phyloP scores from a whole-genome alignment of 2,113 vertebrate genomes.

The Corydoras sp. region DNA sequence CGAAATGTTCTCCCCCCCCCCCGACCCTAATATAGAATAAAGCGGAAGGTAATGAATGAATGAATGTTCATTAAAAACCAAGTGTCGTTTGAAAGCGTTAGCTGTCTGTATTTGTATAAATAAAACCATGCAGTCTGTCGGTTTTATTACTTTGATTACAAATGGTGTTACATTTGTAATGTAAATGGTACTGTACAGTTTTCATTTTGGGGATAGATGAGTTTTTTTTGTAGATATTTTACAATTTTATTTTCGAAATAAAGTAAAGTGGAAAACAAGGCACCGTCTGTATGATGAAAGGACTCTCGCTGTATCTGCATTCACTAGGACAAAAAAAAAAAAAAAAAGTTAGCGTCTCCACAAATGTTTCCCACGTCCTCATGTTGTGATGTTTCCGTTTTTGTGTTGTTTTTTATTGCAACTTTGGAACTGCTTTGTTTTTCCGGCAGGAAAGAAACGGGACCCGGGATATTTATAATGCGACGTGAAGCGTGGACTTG shows the following conservation, averaged over 20 bases:
- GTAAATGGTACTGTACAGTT: slow-evolving; percentile 99
- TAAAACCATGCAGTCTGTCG: slow-evolving; percentile 68
- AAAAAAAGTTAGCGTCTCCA: slow-evolving; percentile 51
- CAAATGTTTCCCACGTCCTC: slow-evolving; percentile 71
- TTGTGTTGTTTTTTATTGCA: slow-evolving; percentile 63
- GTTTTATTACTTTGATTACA: slow-evolving; percentile 51
- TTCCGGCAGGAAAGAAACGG: slow-evolving; percentile 78
- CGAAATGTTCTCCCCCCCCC: too few relatives aligned
- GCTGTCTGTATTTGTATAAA: slow-evolving; percentile 87
- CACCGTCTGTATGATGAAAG: too few relatives aligned
- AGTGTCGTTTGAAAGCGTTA: slow-evolving; percentile 68
- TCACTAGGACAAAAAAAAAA: slow-evolving; percentile 45
- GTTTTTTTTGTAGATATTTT: slow-evolving; percentile 87
- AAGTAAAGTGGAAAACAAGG: slow-evolving; percentile 20
- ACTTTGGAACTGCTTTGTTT: slow-evolving; percentile 77
- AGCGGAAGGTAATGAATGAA: too few relatives aligned
- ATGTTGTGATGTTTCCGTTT: slow-evolving; percentile 62
- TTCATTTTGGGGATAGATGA: slow-evolving; percentile 90
- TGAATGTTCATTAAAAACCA: slow-evolving; percentile 32
- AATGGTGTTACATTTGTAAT: slow-evolving; percentile 67
- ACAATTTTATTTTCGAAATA: slow-evolving; percentile 73
- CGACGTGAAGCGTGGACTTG: slow-evolving; percentile 84
- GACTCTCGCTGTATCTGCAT: slow-evolving; percentile 58
- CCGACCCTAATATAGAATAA: too few relatives aligned
- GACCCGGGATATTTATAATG: slow-evolving; percentile 89